phyloP scores from a whole-genome alignment of 2,113 vertebrate genomes.

The Tetraodon nigroviridis region DNA sequence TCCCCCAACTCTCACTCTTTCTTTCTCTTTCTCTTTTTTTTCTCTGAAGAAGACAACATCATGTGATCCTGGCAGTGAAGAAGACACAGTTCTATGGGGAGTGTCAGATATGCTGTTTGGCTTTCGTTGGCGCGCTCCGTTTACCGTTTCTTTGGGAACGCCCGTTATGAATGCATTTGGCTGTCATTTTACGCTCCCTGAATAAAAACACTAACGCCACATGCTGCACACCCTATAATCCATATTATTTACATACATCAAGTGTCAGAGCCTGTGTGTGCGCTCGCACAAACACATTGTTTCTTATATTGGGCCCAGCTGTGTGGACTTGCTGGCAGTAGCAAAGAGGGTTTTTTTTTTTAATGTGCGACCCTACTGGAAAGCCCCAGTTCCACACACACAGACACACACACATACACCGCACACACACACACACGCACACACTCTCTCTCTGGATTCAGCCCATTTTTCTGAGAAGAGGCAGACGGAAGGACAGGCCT shows the following conservation, averaged over 20 bases:
- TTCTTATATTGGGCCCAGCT: slow-evolving; percentile 73
- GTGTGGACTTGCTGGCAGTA: slow-evolving; percentile 46
- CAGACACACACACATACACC: slow-evolving; percentile 6
- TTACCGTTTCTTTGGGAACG: too few species aligned
- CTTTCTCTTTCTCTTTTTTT: background rate
- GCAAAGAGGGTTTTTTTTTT: slow-evolving; percentile 74
- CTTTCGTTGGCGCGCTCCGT: too few species aligned
- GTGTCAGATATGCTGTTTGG: slow-evolving; percentile 5
- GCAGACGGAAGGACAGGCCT: slow-evolving; percentile 53
- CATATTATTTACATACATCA: too few species aligned
- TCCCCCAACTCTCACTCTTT: slow-evolving; percentile 19
- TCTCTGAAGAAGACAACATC: slow-evolving; percentile 51
- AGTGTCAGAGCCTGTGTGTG: background rate
- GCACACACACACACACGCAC: slow-evolving; percentile 14
- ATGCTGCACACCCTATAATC: too few species aligned
- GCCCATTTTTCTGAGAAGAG: slow-evolving; percentile 38
- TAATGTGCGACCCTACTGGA: slow-evolving; percentile 63
- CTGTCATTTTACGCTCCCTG: too few species aligned
- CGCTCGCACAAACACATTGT: slow-evolving; percentile 54
- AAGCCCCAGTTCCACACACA: slow-evolving; percentile 59
- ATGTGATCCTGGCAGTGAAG: slow-evolving; percentile 56
- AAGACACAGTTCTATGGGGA: slow-evolving; percentile 36
- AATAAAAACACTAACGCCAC: too few species aligned
- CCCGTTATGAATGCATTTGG: too few species aligned
- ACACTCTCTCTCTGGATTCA: slow-evolving; percentile 35